Evolutionary conservation across 1,140 invertebrate genomes (phyloP).

Genomic region (Mya arenaria): DNA sequence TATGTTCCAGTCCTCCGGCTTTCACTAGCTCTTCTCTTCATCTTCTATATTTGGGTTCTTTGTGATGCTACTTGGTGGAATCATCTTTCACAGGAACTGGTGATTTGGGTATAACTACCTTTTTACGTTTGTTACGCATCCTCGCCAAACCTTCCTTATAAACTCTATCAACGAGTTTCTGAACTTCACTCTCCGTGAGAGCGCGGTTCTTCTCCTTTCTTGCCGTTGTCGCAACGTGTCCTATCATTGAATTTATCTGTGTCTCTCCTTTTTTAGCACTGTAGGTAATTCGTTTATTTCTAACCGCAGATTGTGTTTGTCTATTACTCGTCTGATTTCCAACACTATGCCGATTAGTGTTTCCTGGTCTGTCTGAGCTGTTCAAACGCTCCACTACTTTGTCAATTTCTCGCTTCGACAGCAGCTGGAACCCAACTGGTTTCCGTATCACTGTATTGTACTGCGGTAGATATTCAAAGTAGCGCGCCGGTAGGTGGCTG

Average conservation of each 20-base stretch:
- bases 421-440: background rate
- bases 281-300: background rate
- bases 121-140: background rate
- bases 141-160: background rate
- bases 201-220: background rate
- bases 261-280: background rate
- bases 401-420: background rate
- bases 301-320: background rate
- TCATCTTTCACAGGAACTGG: background rate
- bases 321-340: background rate
- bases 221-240: background rate
- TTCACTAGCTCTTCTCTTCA: too few relatives aligned
- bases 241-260: background rate
- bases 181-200: background rate
- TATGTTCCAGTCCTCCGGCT: too few relatives aligned
- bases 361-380: background rate
- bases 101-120: background rate
- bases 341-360: background rate
- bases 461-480: background rate
- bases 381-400: background rate
- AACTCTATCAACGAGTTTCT: background rate
- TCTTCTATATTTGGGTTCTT: too few relatives aligned
- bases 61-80: too few relatives aligned
- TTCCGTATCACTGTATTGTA: conserved; percentile 11
- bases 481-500: background rate